These are phyloP conservation scores for Musca domestica DNA, from an alignment of 1,140 invertebrate species.

Conservation along the genomic window DNA sequence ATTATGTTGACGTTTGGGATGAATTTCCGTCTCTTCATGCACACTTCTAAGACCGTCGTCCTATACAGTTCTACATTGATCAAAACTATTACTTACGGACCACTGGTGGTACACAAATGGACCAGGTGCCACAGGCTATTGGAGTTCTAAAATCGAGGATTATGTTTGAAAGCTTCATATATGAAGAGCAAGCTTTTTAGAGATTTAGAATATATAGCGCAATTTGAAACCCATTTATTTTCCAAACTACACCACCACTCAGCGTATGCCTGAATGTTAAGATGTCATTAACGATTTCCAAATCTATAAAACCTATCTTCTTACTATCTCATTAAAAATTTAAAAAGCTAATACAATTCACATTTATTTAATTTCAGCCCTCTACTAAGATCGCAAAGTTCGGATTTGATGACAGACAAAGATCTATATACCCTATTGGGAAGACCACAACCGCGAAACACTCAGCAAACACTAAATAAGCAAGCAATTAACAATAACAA, in stretches of 20 bases:
- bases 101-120: too few relatives aligned
- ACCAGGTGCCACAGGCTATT: too few relatives aligned
- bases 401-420: conserved; percentile 30
- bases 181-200: too few relatives aligned
- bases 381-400: conserved; percentile 33
- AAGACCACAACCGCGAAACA: conserved; percentile 36
- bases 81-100: too few relatives aligned
- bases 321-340: not conserved
- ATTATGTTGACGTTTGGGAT: too few relatives aligned
- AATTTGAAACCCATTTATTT: too few relatives aligned
- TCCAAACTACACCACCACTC: conserved; percentile 4
- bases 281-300: conserved; percentile 9
- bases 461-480: conserved; percentile 8
- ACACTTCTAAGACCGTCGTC: too few relatives aligned
- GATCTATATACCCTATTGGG: conserved; percentile 48
- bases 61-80: too few relatives aligned
- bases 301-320: not conserved
- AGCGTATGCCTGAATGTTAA: not conserved
- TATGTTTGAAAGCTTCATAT: too few relatives aligned
- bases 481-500: not conserved
- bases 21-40: too few relatives aligned
- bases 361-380: conserved; percentile 23
- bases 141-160: too few relatives aligned
- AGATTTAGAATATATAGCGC: too few relatives aligned
- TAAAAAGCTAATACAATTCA: not conserved